Evolutionary conservation across 2,888 invertebrate species (phyloP).

Genomic region (Melieria crassipennis): DNA sequence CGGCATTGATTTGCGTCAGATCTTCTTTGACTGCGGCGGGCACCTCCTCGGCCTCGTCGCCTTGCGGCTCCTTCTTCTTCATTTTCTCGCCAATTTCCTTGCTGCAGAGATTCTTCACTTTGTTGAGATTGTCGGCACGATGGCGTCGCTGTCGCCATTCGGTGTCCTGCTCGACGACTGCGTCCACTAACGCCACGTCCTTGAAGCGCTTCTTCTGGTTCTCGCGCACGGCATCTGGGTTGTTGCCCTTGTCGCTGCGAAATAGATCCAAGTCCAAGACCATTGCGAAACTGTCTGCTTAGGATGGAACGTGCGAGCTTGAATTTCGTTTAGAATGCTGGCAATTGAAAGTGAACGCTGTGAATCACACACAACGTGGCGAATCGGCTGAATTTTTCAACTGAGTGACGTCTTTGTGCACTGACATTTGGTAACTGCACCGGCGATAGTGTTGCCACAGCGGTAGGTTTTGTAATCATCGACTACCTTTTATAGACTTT

Average conservation of each 20-base stretch:
- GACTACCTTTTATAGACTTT: neutral
- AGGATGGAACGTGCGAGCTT: conserved; percentile 36
- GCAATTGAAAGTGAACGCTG: conserved; percentile 39
- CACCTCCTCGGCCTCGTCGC: conserved; percentile 71
- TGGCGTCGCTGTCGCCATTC: conserved; percentile 92
- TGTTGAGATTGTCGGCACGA: conserved; percentile 93
- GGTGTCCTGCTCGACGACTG: conserved; percentile 88
- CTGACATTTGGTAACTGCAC: neutral
- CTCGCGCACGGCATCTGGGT: conserved; percentile 89
- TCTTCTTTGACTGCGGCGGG: conserved; percentile 71
- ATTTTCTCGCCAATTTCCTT: conserved; percentile 97
- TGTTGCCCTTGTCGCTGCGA: conserved; percentile 94
- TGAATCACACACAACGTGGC: conserved; percentile 56
- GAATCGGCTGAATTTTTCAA: neutral
- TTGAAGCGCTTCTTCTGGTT: conserved; percentile 94
- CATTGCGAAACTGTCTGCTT: conserved; percentile 70
- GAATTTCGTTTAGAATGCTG: conserved; percentile 5
- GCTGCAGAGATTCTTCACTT: conserved; percentile 95
- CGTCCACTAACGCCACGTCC: conserved; percentile 90
- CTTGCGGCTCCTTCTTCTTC: conserved; percentile 85
- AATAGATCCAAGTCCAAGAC: conserved; percentile 97
- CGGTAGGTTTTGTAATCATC: neutral
- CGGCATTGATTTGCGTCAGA: conserved; percentile 76
- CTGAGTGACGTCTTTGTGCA: neutral
- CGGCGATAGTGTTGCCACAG: neutral